A percentile compares a stretch with the other conserved stretches of the same genome.
phyloP scores from a whole-genome alignment of 2,888 invertebrate genomes.

The Asteroscopus sphinx region DNA sequence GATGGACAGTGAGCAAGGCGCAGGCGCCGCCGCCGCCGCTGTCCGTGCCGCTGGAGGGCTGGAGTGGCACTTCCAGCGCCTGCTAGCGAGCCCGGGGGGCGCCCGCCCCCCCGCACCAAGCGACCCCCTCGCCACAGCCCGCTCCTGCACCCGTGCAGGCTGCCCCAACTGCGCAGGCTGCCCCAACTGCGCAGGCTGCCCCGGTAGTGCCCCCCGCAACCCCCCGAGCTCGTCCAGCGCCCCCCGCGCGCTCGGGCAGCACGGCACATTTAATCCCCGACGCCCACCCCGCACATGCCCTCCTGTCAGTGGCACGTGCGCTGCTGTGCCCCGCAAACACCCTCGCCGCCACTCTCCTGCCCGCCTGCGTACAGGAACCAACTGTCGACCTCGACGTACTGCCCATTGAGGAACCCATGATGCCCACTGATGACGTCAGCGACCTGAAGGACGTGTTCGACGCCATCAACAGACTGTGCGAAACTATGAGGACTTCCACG shows the following conservation, averaged over 20 bases:
- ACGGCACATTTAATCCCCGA: conserved; percentile 74
- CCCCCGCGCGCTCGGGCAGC: conserved; percentile 66
- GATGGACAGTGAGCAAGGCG: conserved; percentile 86
- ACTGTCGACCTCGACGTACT: conserved; percentile 51
- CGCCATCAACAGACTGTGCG: conserved; percentile 86
- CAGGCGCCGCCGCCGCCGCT: conserved; percentile 91
- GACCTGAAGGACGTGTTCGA: conserved; percentile 85
- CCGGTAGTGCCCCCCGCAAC: conserved; percentile 34
- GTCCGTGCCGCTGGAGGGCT: conserved; percentile 88
- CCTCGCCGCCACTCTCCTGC: conserved; percentile 58
- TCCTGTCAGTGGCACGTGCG: conserved; percentile 75
- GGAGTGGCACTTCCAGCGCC: conserved; percentile 88
- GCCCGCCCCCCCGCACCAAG: conserved; percentile 60
- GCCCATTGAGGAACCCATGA: conserved; percentile 74
- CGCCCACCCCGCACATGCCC: conserved; percentile 64
- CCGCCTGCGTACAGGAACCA: conserved; percentile 56
- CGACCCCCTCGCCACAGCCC: too few relatives aligned
- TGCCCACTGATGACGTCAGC: conserved; percentile 77
- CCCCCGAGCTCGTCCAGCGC: conserved; percentile 26
- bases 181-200: too few relatives aligned
- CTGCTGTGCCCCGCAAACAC: conserved; percentile 77
- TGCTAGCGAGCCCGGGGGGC: conserved; percentile 88
- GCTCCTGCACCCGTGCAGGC: too few relatives aligned
- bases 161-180: too few relatives aligned
- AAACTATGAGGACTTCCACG: conserved; percentile 83